Percentiles rank a stretch among this genome's conserved stretches.
Conservation (phyloP, 2,888 invertebrate species). For the Xylota segnis region DNA sequence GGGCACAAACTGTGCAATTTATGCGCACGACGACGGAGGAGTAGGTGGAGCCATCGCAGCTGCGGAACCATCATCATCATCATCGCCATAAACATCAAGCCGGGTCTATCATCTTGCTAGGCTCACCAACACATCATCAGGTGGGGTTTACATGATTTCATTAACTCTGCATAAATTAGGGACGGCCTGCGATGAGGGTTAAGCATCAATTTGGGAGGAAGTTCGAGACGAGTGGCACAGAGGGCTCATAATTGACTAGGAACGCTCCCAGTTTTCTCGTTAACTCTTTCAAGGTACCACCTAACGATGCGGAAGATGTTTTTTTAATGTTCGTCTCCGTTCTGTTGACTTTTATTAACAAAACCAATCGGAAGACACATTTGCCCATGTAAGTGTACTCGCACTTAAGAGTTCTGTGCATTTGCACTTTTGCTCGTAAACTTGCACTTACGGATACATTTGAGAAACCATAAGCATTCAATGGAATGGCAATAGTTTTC, state of each 20-base stretch:
- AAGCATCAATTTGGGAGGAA: slow-evolving; percentile 55
- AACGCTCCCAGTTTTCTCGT: slow-evolving; percentile 64
- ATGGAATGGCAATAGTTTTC: not conserved
- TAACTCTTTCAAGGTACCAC: slow-evolving; percentile 1
- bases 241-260: slow-evolving; percentile 42
- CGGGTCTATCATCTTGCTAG: slow-evolving; percentile 49
- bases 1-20: slow-evolving; percentile 27
- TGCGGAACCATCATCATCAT: slow-evolving; percentile 27
- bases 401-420: not conserved
- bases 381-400: slow-evolving; percentile 29
- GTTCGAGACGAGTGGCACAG: not conserved
- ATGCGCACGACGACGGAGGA: slow-evolving; percentile 40
- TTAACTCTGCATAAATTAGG: slow-evolving; percentile 77
- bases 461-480: not conserved
- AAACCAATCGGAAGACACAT: slow-evolving; percentile 44
- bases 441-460: not conserved
- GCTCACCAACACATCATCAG: slow-evolving; percentile 55
- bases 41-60: slow-evolving; percentile 48
- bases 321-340: slow-evolving; percentile 2
- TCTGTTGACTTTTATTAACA: slow-evolving; percentile 52
- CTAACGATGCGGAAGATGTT: slow-evolving; percentile 55
- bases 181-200: slow-evolving; percentile 67
- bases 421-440: slow-evolving; percentile 5
- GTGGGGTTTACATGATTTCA: slow-evolving; percentile 74
- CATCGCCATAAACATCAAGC: slow-evolving; percentile 54